Base-by-base conservation (phyloP, 2,797 vertebrate species). In the Tiaroga cobitis region DNA sequence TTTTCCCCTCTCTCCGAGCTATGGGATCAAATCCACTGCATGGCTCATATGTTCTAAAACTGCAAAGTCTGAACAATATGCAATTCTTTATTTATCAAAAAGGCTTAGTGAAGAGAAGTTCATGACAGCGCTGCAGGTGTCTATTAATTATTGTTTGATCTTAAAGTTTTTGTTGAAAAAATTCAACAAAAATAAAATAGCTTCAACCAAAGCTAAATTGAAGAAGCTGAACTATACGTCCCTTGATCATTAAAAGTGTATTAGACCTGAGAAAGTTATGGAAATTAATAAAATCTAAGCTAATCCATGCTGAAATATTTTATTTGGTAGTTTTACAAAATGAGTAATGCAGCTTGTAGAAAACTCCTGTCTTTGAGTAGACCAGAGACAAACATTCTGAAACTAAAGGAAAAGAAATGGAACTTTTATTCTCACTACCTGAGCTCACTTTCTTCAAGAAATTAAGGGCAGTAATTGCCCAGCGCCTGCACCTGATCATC, bases 381-480 rank as follows among this genome's bases (percentile, higher is more conserved):
- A 18, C 51, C 26, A 21, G 15, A 82, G 70, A 74, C 68, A 65
- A 54, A 86, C 83, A 65, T 16, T 29, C 61, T 61, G 65, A 63
- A 81, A 81, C 49, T 19, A 51, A 77, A 80, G 32, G 39, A 83
- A 69, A 69, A 81, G 2, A 34, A 43, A 56, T 32, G 1, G 61
- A 74, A 46, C 29, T 59, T 54, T 54, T 29, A 70, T 74, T 73
- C 72, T 73, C 69, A 82, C 80, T 72, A 32, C 39, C 67, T 61
- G 73, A 80, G 73, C 51, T 72, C 51, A 78, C 59, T 72, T 68
- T 86, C 67, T n/a, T 82, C 29, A 19, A 51, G 54, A 83, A 89
- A 89, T 82, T 76, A 74, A 88, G 83, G 83, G 51, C 77, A 73
- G 80, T 90, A 86, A 88, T 86, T 88, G 88, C 85, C 79, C 79